Base-by-base conservation (phyloP, 2,113 vertebrate genomes). In the Sciurus niger region DNA sequence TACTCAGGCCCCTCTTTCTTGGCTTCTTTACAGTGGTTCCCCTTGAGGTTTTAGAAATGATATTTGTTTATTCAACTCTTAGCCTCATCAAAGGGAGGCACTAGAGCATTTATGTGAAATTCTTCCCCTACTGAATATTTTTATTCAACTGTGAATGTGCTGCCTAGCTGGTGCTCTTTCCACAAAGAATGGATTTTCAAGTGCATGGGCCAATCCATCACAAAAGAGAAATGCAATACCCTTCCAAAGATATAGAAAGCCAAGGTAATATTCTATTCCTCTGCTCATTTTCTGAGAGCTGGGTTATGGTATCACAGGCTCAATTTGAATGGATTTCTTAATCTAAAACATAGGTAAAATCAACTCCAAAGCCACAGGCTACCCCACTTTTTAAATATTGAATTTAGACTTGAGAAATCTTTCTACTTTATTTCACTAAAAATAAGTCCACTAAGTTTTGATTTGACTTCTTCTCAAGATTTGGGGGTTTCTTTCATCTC, bases 371-470 rank as follows among this genome's bases (percentile, higher is more conserved):
- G 32, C 17, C 40, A 16, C 48, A 32, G 74, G 25, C 30, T 46
- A 60, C 6, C 80, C 6, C 80, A 2, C 28, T 78, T 46, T 91
- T 93, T 94, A 30, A 30, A 63, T 89, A 43, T 1, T 74, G 58
- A 91, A 80, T 93, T 84, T 63, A 92, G 65, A 86, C 65, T 80
- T 89, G 65, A 65, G 34, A 85, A 79, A 40, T 67, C 20, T 32
- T 60, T 53, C 60, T 83, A n/a, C 25, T 65, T 76, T 63, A 37
- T 84, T 94, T 28, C 37, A 30, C 32, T 70, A 48, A 30, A 90
- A 94, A 73, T 89, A 78, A 30, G 17, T 85, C 51, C 17, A 28
- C 4, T 37, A 40, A 58, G 43, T 76, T 18, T 5, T 82, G 9
- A 46, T 28, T 77, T 25, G 34, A 28, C 18, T 84, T 77, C 7